phyloP scores from a whole-genome alignment of 2,113 vertebrate genomes.

The Crypturellus undulatus region DNA sequence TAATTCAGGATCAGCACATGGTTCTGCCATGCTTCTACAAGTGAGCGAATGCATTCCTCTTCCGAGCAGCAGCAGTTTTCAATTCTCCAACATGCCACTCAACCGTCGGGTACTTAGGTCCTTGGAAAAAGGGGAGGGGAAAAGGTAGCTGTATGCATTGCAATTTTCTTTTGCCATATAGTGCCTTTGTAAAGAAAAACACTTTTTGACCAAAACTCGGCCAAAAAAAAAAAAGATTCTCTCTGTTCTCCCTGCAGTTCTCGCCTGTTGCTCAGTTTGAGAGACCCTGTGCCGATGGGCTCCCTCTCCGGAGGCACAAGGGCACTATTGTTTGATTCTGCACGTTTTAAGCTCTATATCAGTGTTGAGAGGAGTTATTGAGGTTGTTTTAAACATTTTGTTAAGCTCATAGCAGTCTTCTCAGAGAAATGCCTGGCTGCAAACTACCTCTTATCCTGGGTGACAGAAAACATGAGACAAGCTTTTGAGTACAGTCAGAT shows the following conservation, averaged over 20 bases:
- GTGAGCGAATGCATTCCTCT: background rate
- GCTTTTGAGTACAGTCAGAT: conserved; percentile 67
- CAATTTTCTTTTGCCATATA: background rate
- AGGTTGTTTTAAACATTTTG: conserved; percentile 83
- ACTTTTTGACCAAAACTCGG: conserved; percentile 59
- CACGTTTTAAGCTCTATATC: conserved; percentile 69
- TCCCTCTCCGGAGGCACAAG: background rate
- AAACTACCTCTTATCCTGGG: conserved; percentile 75
- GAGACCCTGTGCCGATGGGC: background rate
- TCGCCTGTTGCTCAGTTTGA: background rate
- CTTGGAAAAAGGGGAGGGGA: conserved; percentile 42
- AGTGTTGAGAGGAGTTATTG: conserved; percentile 67
- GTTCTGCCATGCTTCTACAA: background rate
- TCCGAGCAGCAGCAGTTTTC: background rate
- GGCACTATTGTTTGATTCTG: conserved; percentile 24
- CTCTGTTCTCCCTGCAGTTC: background rate
- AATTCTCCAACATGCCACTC: background rate
- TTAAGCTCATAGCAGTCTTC: conserved; percentile 68
- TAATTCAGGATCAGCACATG: background rate
- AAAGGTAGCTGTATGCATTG: background rate
- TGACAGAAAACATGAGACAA: conserved; percentile 76
- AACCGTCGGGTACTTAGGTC: background rate
- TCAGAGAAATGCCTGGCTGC: conserved; percentile 74
- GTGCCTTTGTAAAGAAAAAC: background rate
- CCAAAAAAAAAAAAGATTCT: background rate